A percentile compares a stretch with the other conserved stretches of the same genome.
Evolutionary conservation across 2,888 invertebrate genomes (phyloP).

Genomic region (Elgonia sp.): DNA sequence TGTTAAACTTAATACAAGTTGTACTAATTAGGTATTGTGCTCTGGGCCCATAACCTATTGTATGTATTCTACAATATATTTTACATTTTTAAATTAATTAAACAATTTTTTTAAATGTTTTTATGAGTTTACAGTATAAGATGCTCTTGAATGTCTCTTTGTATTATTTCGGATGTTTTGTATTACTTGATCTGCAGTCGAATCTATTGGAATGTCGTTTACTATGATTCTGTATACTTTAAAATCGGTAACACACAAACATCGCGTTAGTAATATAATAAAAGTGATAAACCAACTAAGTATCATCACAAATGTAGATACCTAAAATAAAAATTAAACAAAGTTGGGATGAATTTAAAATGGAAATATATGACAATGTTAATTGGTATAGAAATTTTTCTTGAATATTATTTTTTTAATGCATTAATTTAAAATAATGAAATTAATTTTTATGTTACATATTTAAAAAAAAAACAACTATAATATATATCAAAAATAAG

Average conservation of each 20-base stretch:
- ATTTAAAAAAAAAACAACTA: too few relatives aligned
- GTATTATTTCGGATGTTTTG: constrained; percentile 4
- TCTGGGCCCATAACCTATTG: too few relatives aligned
- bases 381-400: background rate
- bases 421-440: too few relatives aligned
- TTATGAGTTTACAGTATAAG: too few relatives aligned
- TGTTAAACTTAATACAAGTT: too few relatives aligned
- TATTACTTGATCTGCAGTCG: background rate
- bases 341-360: background rate
- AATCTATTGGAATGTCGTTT: background rate
- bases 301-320: constrained; percentile 23
- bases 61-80: too few relatives aligned
- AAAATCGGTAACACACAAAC: constrained; percentile 7
- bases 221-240: constrained; percentile 23
- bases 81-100: too few relatives aligned
- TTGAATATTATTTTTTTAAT: background rate
- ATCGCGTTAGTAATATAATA: background rate
- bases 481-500: too few relatives aligned
- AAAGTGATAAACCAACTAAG: constrained; percentile 12
- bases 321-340: constrained; percentile 30
- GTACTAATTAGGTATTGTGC: too few relatives aligned
- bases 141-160: background rate
- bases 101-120: too few relatives aligned
- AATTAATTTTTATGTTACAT: too few relatives aligned
- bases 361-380: background rate